Base-by-base conservation (phyloP, 2,797 vertebrate species). In the Sebastes steindachneri region DNA sequence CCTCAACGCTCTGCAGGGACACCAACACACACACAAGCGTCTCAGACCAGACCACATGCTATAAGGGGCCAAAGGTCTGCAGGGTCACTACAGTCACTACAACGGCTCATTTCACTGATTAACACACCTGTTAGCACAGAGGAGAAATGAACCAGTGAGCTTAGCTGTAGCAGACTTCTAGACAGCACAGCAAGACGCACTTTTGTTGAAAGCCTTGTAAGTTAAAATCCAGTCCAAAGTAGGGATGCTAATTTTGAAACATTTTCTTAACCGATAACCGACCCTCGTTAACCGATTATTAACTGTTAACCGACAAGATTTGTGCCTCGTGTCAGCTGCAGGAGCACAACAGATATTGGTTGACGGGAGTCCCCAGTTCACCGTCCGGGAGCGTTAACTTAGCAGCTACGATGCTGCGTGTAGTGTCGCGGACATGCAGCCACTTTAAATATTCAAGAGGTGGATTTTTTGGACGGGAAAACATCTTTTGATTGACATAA, bases 1-100 rank as follows among this genome's bases (percentile, higher is more conserved):
- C 97, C 85, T 98, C 97, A 12, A 98, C 97, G 0, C 97, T 98
- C 97, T 98, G 91, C 55, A 79, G 11, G 4, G 2, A 25, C 29
- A 81, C 41, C 67, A 29, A 51, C 17, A 77, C 57, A 71, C 26
- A 28, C 33, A 35, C 33, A 35, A 19, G 15, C n/a, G 21, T 53
- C n/a, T 69, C 21, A 77, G 25, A 48, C 10, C 12, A 6, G 33
- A 35, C 33, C 33, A 35, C 23, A 54, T 11, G 9, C n/a, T 17
- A 1, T 7, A 41, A 60, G n/a, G 14, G 26, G 3, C 21, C 59
- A 54, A 33, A 23, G n/a, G 14, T 28, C 41, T 58, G 10, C 17
- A 31, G 3, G 7, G 25, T 17, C 26, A 26, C 26, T 26, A 26
- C 23, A 15, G 8, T 57, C 33, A 23, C 33, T 8, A 17, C 45